Base-by-base conservation (phyloP, 2,113 vertebrate species). In the Dasyornis broadbenti region DNA sequence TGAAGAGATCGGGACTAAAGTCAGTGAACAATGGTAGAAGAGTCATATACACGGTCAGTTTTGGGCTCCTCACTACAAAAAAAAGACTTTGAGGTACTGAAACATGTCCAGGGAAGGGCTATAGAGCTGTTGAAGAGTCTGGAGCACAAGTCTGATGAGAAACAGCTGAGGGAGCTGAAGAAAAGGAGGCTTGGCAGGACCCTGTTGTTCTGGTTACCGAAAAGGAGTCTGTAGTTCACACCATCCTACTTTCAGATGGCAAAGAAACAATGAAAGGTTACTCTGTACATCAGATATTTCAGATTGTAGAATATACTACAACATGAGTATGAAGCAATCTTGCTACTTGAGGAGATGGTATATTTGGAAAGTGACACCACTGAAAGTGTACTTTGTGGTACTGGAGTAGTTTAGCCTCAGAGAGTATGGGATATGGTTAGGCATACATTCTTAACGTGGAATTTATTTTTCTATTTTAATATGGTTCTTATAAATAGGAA, bases 51-150 rank as follows among this genome's bases (percentile, higher is more conserved):
- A 1, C 9, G 20, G 35, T 49, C 52, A 31, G 4, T 71, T 71
- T 30, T 26, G 35, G 13, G 11, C 7, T 9, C 3, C 4, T 49
- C 11, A 13, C 28, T 49, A 20, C 4, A 24, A 14, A 35, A 35
- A 35, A 27, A 71, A 63, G 21, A 35, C 11, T 31, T 5, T 49
- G 49, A 64, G 31, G 5, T 19, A 14, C 42, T 56, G 42, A 9
- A 49, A 49, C 30, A n/a, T 11, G 7, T 27, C 24, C 26, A 56
- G 21, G 17, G 13, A 42, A 42, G 16, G 21, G 31, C 31, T 15
- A 49, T 0, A 0, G 35, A 56, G 16, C 1, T 31, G 42, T 5
- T 35, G 21, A 64, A 64, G 26, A 5, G 6, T 56, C 35, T 56
- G 31, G 21, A 50, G 27, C 22, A 26, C 15, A 35, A 42, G 35